Percentiles rank a stretch among this genome's conserved stretches.
phyloP scores from a whole-genome alignment of 2,797 vertebrate species.

The Salarias fasciatus region DNA sequence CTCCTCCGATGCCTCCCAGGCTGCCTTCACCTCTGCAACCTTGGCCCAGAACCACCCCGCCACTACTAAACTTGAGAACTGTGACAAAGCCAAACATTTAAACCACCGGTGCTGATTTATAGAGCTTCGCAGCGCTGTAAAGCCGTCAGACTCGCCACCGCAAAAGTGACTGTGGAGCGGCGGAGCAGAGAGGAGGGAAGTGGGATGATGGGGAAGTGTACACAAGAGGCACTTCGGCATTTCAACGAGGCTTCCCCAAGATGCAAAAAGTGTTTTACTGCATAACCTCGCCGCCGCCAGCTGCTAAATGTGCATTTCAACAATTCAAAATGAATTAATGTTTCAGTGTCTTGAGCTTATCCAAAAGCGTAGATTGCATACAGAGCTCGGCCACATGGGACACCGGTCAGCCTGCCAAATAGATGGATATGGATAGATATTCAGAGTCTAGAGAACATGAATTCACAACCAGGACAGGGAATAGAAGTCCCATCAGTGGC shows the following conservation, averaged over 20 bases:
- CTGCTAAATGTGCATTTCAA: constrained; percentile 67
- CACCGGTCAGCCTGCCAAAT: constrained; percentile 64
- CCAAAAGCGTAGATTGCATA: constrained; percentile 61
- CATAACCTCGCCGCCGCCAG: constrained; percentile 41
- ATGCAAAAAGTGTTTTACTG: constrained; percentile 53
- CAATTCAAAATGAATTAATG: constrained; percentile 64
- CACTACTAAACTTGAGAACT: constrained; percentile 75
- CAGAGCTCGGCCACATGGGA: constrained; percentile 67
- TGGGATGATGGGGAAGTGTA: constrained; percentile 48
- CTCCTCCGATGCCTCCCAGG: constrained; percentile 46
- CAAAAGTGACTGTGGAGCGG: constrained; percentile 53
- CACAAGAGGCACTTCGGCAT: constrained; percentile 53
- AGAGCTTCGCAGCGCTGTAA: constrained; percentile 69
- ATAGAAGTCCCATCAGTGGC: constrained; percentile 79
- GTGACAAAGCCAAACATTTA: constrained; percentile 79
- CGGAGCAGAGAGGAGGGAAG: constrained; percentile 35
- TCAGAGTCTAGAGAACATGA: constrained; percentile 75
- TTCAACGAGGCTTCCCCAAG: constrained; percentile 51
- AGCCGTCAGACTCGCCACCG: constrained; percentile 60
- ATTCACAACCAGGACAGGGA: constrained; percentile 81
- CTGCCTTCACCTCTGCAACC: constrained; percentile 65
- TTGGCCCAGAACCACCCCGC: constrained; percentile 46
- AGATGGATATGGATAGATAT: constrained; percentile 76
- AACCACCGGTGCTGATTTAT: constrained; percentile 76
- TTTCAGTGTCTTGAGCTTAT: constrained; percentile 52